A percentile compares a stretch with the other conserved stretches of the same genome.
These are phyloP conservation scores for Epizoanthus scotinus DNA, from an alignment of 92 coral and sea anemone genomes.

Conservation along the genomic window DNA sequence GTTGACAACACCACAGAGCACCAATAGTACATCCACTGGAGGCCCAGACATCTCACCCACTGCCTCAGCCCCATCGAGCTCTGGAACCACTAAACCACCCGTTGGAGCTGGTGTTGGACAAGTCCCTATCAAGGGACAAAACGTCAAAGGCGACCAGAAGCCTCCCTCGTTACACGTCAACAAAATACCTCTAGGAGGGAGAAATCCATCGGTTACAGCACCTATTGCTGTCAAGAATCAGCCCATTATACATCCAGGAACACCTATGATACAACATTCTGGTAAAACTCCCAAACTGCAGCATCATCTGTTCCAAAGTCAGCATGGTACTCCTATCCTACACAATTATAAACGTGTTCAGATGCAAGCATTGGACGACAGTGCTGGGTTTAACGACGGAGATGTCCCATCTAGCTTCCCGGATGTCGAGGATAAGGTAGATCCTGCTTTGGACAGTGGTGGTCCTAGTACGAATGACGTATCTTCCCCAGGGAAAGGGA, in stretches of 20 bases:
- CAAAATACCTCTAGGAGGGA: neutral
- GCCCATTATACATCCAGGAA: neutral
- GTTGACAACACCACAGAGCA: neutral
- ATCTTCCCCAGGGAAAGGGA: neutral
- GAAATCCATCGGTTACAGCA: neutral
- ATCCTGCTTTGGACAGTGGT: neutral
- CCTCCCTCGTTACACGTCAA: neutral
- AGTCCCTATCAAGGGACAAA: neutral
- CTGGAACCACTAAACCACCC: neutral
- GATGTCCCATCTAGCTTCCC: neutral
- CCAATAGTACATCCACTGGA: neutral
- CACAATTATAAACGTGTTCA: slow-evolving; percentile 7
- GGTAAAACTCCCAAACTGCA: neutral
- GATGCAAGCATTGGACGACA: neutral
- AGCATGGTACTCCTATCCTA: neutral
- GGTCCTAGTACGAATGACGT: neutral
- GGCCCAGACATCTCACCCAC: slow-evolving; percentile 1
- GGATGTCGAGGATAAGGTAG: neutral
- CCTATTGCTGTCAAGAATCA: neutral
- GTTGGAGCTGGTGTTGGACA: neutral
- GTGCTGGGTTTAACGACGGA: neutral
- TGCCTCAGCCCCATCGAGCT: neutral
- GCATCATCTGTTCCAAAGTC: neutral
- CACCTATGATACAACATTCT: neutral
- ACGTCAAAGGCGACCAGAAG: neutral